Evolutionary conservation across 2,888 invertebrate species (phyloP).

Genomic region (Lobophora halterata): DNA sequence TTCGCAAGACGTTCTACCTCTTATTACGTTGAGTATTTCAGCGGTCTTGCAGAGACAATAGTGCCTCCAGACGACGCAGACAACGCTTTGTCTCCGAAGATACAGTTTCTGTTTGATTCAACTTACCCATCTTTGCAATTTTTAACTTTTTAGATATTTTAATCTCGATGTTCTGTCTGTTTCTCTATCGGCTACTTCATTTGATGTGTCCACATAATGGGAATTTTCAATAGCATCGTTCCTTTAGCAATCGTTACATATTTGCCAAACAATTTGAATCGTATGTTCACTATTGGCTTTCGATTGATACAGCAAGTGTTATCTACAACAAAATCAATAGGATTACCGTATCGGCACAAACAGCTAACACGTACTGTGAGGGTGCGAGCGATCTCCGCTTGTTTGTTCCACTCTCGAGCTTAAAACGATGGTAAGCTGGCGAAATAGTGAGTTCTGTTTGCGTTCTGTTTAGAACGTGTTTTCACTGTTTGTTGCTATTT

Average conservation of each 20-base stretch:
- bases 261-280: constrained; percentile 30
- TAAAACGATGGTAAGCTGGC: constrained; percentile 32
- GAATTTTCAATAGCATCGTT: constrained; percentile 9
- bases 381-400: constrained; percentile 22
- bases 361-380: constrained; percentile 28
- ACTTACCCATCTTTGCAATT: constrained; percentile 37
- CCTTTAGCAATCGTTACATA: constrained; percentile 10
- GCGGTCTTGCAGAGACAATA: constrained; percentile 25
- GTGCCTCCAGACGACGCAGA: constrained; percentile 25
- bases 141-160: constrained; percentile 31
- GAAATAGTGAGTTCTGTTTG: constrained; percentile 29
- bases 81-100: constrained; percentile 37
- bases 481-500: constrained; percentile 29
- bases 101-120: constrained; percentile 36
- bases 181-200: constrained; percentile 8
- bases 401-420: constrained; percentile 32
- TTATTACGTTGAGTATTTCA: constrained; percentile 34
- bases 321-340: constrained; percentile 39
- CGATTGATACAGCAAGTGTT: constrained; percentile 30
- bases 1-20: constrained; percentile 37
- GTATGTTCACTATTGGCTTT: constrained; percentile 22
- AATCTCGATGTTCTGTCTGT: constrained; percentile 17
- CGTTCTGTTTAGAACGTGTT: constrained; percentile 32
- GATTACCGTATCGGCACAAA: constrained; percentile 33
- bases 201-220: constrained; percentile 5